These are phyloP conservation scores for Vombatus ursinus DNA, from an alignment of 2,113 vertebrate species.

Conservation along the genomic window DNA sequence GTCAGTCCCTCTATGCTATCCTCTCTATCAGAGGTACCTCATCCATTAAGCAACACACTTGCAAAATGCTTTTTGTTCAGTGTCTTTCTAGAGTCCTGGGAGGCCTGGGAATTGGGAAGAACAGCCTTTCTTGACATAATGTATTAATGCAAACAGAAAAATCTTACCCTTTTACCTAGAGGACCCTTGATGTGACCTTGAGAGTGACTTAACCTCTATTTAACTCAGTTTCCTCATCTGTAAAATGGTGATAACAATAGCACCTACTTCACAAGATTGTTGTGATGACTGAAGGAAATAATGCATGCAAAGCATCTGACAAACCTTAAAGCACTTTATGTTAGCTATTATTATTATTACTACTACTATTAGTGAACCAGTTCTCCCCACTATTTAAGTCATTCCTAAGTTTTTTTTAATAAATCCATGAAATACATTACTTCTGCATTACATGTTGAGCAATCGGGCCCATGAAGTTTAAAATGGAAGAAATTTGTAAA, in stretches of 20 bases:
- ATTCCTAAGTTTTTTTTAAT: not conserved
- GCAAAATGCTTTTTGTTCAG: not conserved
- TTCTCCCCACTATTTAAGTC: not conserved
- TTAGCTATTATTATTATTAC: not conserved
- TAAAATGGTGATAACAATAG: not conserved
- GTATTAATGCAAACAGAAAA: not conserved
- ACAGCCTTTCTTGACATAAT: not conserved
- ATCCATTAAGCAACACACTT: not conserved
- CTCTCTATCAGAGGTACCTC: not conserved
- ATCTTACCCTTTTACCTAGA: not conserved
- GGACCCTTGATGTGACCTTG: not conserved
- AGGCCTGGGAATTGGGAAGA: not conserved
- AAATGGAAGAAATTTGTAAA: constrained; percentile 33
- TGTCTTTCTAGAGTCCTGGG: not conserved
- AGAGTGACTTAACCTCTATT: not conserved
- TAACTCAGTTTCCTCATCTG: not conserved
- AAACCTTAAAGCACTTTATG: not conserved
- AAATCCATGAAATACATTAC: not conserved
- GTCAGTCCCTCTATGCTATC: not conserved
- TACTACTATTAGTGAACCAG: not conserved
- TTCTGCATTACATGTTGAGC: not conserved
- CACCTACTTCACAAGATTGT: not conserved
- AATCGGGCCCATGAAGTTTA: not conserved
- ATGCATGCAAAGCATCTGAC: not conserved
- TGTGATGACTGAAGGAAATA: not conserved